phyloP scores from a whole-genome alignment of 2,113 vertebrate species.

The Platichthys flesus region DNA sequence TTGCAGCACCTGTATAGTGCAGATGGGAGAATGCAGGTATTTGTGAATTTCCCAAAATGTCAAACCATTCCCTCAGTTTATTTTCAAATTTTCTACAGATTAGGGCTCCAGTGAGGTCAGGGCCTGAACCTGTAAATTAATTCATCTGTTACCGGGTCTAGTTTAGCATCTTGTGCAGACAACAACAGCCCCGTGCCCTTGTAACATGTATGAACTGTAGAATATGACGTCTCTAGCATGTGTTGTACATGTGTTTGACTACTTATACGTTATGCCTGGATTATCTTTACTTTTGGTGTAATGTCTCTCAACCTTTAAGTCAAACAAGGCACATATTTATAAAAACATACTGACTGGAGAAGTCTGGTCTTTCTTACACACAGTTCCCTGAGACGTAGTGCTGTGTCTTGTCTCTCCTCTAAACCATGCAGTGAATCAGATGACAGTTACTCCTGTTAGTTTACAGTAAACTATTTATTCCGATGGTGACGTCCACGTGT shows the following conservation, averaged over 20 bases:
- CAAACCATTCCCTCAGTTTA: neutral
- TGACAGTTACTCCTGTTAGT: neutral
- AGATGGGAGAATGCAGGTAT: neutral
- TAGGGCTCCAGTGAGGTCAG: constrained; percentile 26
- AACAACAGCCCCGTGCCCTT: constrained; percentile 2
- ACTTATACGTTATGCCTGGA: neutral
- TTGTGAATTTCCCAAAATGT: constrained; percentile 25
- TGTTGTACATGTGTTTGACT: constrained; percentile 20
- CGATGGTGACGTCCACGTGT: constrained; percentile 26
- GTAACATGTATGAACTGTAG: constrained; percentile 15
- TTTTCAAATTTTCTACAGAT: constrained; percentile 6
- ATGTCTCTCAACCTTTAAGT: constrained; percentile 12
- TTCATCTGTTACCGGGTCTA: neutral
- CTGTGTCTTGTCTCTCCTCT: constrained; percentile 25
- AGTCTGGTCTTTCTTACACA: neutral
- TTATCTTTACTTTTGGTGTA: constrained; percentile 18
- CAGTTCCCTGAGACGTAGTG: constrained; percentile 2
- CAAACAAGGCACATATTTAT: neutral
- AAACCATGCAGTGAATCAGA: neutral
- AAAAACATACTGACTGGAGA: constrained; percentile 22
- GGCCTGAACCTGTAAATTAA: neutral
- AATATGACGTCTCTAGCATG: constrained; percentile 25
- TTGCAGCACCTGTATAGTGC: neutral
- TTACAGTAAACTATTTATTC: constrained; percentile 32
- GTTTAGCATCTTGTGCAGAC: constrained; percentile 3